Evolutionary conservation across 2,888 invertebrate species (phyloP).

Genomic region (Chrysotoxum bicinctum): DNA sequence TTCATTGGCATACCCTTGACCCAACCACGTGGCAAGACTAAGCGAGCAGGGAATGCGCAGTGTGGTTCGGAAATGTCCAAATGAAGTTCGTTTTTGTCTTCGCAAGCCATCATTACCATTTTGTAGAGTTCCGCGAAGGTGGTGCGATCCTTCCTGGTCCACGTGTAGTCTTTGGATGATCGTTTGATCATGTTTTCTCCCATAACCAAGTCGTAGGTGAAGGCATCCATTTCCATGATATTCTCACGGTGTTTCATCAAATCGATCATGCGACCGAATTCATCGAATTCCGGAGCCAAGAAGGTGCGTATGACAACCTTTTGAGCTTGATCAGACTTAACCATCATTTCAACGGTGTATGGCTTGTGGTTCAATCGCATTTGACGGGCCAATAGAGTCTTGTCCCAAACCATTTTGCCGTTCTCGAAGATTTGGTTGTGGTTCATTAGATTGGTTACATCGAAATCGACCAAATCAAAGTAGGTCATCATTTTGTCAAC

Average conservation of each 20-base stretch:
- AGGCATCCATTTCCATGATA: constrained; percentile 85
- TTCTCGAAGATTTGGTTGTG: constrained; percentile 71
- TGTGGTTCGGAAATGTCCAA: constrained; percentile 83
- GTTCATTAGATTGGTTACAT: constrained; percentile 81
- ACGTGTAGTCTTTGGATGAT: constrained; percentile 72
- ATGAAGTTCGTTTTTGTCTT: constrained; percentile 83
- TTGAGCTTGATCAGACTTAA: constrained; percentile 83
- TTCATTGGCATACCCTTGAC: constrained; percentile 86
- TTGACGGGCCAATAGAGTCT: constrained; percentile 83
- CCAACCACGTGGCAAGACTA: constrained; percentile 88
- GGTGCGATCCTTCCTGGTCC: constrained; percentile 83
- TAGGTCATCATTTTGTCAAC: constrained; percentile 86
- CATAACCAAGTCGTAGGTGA: constrained; percentile 83
- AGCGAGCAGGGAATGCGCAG: constrained; percentile 87
- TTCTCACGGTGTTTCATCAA: constrained; percentile 84
- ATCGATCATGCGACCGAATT: constrained; percentile 81
- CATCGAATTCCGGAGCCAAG: constrained; percentile 87
- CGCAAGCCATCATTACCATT: constrained; percentile 82
- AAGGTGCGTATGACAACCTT: constrained; percentile 85
- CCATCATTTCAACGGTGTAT: constrained; percentile 84
- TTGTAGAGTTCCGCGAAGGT: constrained; percentile 80
- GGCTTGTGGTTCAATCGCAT: constrained; percentile 86
- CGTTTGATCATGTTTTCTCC: constrained; percentile 80
- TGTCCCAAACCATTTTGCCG: constrained; percentile 72
- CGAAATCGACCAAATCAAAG: constrained; percentile 86